Percentiles rank a stretch among this genome's conserved stretches.
Conservation (phyloP, 1,140 invertebrate genomes). For the Calosoma granatense region DNA sequence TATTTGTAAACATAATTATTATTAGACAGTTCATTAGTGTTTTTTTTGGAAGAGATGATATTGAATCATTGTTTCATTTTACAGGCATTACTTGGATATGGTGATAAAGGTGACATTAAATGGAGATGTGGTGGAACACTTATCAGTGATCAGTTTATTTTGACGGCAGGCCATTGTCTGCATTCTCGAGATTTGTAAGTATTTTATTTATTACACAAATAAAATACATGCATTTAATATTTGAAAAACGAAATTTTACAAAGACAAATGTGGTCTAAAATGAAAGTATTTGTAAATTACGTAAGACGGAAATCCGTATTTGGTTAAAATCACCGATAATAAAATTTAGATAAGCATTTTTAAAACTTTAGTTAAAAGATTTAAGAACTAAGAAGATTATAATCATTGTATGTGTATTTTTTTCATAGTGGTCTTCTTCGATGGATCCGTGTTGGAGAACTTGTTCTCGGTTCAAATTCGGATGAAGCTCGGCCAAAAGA, state of each 20-base stretch:
- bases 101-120: constrained; percentile 1
- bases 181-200: neutral
- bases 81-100: constrained; percentile 15
- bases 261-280: no score
- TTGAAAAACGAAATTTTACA: no score
- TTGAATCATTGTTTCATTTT: neutral
- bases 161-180: constrained; percentile 20
- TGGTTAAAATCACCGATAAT: no score
- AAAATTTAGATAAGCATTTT: no score
- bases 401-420: neutral
- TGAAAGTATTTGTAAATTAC: no score
- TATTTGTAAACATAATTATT: no score
- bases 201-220: no score
- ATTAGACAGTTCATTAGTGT: no score
- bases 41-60: no score
- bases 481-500: constrained; percentile 32
- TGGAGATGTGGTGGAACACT: constrained; percentile 17
- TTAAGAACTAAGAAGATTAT: neutral
- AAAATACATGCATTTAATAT: no score
- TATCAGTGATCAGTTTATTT: constrained; percentile 15
- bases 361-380: no score
- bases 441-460: constrained; percentile 20
- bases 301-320: no score
- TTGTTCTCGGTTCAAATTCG: constrained; percentile 31
- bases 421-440: constrained; percentile 20